Evolutionary conservation across 2,888 invertebrate genomes (phyloP), one percentile per base, ranked within the genome.

Genomic region (Allygus modestus): DNA sequence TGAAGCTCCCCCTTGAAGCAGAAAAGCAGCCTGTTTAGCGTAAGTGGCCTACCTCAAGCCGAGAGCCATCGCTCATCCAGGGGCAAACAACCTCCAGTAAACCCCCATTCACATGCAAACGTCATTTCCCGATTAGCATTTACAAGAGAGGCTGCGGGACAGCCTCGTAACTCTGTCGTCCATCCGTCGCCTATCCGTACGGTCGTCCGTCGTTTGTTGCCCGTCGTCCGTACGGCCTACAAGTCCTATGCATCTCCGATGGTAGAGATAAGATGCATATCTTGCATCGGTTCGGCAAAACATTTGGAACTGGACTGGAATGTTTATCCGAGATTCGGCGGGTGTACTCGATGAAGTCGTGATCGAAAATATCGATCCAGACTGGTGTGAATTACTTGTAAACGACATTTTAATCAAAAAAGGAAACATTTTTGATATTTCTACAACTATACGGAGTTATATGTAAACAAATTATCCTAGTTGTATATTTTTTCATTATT

Each of bases 81-180:
- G 28, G 65, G 65, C 15, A 65, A 31, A 77, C 75, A 77, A 77
- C 75, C 75, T 77, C 28, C 75, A 23, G 58, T 37, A 83, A 83
- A 26, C 75, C 41, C 37, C 83, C 31, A 83, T 83, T 83, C 83
- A 83, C 73, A 83, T 83, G 83, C 83, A 83, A 83, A 83, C 73
- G 83, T 58, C 83, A 58, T 58, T 79, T 79, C 33, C 26, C 37
- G 79, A 79, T 79, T 79, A 79, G 79, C 79, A 79, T 79, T 79
- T 79, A 79, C 79, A 77, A 77, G 75, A 73, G 73, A 51, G 26
- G 28, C 31, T 31, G 5, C 12, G 28, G 31, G 31, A 65, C 65
- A 65, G 65, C 65, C 65, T 65, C 65, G 65, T 65, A 65, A 65
- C 65, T 65, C 65, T 65, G 65, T 65, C 65, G 65, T 11, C 20